phyloP scores from a whole-genome alignment of 2,797 vertebrate genomes.

The Danio jaintianensis region DNA sequence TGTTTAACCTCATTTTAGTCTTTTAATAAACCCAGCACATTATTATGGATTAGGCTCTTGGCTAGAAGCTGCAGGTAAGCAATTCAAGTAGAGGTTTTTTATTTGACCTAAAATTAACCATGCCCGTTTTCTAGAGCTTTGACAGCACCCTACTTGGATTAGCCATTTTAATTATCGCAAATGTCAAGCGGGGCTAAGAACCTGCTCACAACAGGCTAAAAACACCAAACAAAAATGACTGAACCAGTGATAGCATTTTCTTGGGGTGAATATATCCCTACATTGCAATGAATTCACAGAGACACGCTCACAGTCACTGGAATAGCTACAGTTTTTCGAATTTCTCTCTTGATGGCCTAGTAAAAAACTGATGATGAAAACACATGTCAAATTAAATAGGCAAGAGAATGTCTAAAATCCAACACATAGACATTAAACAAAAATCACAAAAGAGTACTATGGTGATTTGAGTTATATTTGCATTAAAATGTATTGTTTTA shows the following conservation, averaged over 20 bases:
- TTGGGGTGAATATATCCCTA: not conserved
- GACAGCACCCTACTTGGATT: conserved; percentile 51
- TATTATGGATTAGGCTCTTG: conserved; percentile 50
- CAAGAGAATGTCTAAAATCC: not conserved
- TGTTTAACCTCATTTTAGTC: conserved; percentile 44
- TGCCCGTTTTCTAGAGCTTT: conserved; percentile 41
- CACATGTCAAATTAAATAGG: not conserved
- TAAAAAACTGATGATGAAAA: not conserved
- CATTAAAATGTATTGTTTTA: no score
- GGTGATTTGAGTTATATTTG: not conserved
- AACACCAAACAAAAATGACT: conserved; percentile 31
- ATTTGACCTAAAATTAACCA: conserved; percentile 58
- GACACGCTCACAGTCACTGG: not conserved
- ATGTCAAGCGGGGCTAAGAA: conserved; percentile 58
- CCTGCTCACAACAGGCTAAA: conserved; percentile 54
- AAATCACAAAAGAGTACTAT: not conserved
- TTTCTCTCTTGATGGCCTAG: not conserved
- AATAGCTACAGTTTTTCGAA: not conserved
- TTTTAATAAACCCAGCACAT: conserved; percentile 58
- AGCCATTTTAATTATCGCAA: conserved; percentile 63
- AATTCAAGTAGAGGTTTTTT: conserved; percentile 46
- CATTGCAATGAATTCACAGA: not conserved
- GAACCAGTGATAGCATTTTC: conserved; percentile 9
- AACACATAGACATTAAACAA: not conserved
- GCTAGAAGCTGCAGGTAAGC: conserved; percentile 63